Percentiles rank a stretch among this genome's conserved stretches.
phyloP scores from a whole-genome alignment of 2,888 invertebrate species.

The Alviniconcha strummeri region DNA sequence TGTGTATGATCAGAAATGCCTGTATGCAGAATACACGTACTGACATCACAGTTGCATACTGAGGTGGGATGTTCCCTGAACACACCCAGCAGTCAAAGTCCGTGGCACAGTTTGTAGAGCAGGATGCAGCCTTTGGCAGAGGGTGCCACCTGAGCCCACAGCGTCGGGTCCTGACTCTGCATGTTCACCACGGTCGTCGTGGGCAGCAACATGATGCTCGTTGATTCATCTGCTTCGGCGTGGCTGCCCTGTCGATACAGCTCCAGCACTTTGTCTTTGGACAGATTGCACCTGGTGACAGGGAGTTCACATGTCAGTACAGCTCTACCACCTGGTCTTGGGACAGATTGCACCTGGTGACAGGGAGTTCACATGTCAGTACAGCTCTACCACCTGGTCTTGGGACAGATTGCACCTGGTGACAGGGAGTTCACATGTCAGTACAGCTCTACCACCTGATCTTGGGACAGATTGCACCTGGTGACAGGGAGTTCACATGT shows the following conservation, averaged over 20 bases:
- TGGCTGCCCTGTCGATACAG: conserved; percentile 66
- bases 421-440: background rate
- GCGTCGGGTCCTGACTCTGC: conserved; percentile 44
- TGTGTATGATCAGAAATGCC: too few relatives aligned
- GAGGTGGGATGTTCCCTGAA: too few relatives aligned
- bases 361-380: background rate
- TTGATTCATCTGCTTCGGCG: conserved; percentile 71
- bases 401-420: too few relatives aligned
- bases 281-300: conserved; percentile 63
- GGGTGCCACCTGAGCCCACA: conserved; percentile 68
- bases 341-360: conserved; percentile 63
- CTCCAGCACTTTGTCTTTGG: conserved; percentile 57
- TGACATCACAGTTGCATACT: too few relatives aligned
- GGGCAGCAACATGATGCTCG: conserved; percentile 61
- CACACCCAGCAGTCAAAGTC: background rate
- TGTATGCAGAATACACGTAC: too few relatives aligned
- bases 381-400: too few relatives aligned
- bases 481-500: background rate
- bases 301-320: conserved; percentile 44
- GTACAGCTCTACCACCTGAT: conserved; percentile 61
- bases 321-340: conserved; percentile 57
- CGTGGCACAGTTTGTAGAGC: conserved; percentile 47
- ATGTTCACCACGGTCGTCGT: conserved; percentile 49
- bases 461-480: conserved; percentile 65
- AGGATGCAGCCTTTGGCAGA: conserved; percentile 65